Conservation (phyloP, 37 sponge, comb jelly and placozoan genomes). For the Beroe forskalii region DNA sequence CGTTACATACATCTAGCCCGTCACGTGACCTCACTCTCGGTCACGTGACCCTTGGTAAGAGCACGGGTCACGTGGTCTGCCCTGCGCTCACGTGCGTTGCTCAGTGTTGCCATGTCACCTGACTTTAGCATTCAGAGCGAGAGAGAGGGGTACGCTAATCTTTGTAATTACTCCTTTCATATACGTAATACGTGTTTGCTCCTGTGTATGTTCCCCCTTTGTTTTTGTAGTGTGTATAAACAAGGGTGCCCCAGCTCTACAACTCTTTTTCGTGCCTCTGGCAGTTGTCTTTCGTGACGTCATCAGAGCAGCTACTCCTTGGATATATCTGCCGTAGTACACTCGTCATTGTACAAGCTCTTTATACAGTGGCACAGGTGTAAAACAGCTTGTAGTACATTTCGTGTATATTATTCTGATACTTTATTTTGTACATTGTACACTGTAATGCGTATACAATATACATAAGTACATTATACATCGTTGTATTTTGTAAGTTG, state of each 20-base stretch:
- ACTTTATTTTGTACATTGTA: no score
- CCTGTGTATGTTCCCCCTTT: neutral
- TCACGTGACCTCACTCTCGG: neutral
- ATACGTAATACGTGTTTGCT: neutral
- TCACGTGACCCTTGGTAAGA: neutral
- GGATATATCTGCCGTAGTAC: no score
- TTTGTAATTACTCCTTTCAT: constrained; percentile 36
- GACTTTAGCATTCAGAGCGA: constrained; percentile 21
- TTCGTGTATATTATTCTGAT: no score
- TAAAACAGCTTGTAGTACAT: no score
- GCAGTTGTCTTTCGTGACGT: neutral
- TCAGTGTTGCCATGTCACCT: constrained; percentile 59
- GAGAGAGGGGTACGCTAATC: constrained; percentile 46
- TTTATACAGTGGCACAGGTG: no score
- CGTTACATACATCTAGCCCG: neutral
- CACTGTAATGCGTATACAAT: no score
- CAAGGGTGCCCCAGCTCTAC: neutral
- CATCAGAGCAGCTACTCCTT: no score
- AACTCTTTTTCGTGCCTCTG: neutral
- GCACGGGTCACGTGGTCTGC: neutral
- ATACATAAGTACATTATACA: no score
- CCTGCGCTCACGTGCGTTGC: neutral
- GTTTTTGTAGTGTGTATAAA: neutral
- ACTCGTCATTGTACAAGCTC: no score
- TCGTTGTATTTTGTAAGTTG: no score